phyloP scores from a whole-genome alignment of 2,113 vertebrate species.

The Isurus oxyrinchus region DNA sequence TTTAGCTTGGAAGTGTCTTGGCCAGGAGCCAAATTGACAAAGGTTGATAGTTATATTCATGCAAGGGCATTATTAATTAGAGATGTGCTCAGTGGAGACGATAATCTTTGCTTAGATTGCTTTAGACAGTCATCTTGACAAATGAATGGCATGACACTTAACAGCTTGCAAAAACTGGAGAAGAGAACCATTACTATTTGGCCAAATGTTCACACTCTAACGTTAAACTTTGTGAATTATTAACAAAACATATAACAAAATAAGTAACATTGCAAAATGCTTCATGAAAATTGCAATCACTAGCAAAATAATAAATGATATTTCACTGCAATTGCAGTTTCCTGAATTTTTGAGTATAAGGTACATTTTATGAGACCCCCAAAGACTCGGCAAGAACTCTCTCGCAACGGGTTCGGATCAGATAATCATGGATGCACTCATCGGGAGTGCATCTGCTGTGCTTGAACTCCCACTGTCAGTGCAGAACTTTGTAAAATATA shows the following conservation, averaged over 20 bases:
- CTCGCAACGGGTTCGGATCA: neutral
- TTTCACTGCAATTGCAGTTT: neutral
- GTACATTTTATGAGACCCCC: neutral
- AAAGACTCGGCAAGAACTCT: neutral
- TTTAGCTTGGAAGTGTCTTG: neutral
- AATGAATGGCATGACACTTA: neutral
- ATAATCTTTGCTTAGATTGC: slow-evolving; percentile 18
- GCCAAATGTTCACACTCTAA: neutral
- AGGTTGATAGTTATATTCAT: slow-evolving; percentile 25
- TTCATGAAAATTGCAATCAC: neutral
- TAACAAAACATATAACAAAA: neutral
- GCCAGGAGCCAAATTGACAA: neutral
- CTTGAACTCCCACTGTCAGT: neutral
- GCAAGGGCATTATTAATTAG: slow-evolving; percentile 20
- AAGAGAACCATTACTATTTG: neutral
- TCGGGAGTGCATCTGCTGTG: neutral
- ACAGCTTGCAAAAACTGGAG: neutral
- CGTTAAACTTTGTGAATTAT: neutral
- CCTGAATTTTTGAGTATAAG: neutral
- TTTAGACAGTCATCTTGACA: slow-evolving; percentile 31
- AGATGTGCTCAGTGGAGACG: neutral
- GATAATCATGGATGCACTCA: neutral
- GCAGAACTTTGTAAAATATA: neutral
- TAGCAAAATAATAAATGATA: neutral
- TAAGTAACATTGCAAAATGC: neutral